Conservation (phyloP, 2,113 vertebrate genomes). For the Craseonycteris thonglongyai region DNA sequence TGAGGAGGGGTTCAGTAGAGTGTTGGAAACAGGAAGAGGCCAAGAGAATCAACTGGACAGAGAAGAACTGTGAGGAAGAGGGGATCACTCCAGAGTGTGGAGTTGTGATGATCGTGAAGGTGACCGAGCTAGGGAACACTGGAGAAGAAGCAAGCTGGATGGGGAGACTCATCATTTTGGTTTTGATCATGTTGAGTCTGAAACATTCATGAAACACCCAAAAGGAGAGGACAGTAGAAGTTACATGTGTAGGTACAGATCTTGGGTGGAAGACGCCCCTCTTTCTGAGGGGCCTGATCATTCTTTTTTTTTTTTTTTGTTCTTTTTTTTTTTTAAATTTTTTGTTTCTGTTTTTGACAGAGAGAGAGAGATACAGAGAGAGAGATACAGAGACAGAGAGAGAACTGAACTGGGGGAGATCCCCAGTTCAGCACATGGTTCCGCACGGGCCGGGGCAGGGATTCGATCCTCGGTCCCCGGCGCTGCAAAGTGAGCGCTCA, state of each 20-base stretch:
- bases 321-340: no score
- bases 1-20: neutral
- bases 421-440: no score
- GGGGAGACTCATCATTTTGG: neutral
- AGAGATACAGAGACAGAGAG: no score
- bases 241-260: no score
- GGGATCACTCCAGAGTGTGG: no score
- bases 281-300: neutral
- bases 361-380: no score
- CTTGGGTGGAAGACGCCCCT: fast-evolving
- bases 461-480: no score
- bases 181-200: neutral
- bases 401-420: no score
- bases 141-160: neutral
- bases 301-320: no score
- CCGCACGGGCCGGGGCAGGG: no score
- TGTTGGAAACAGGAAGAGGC: neutral
- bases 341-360: no score
- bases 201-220: neutral
- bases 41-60: neutral
- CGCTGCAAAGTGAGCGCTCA: no score
- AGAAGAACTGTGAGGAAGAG: neutral
- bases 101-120: neutral
- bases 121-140: neutral
- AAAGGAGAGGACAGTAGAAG: neutral